Base-by-base conservation (phyloP, 1,140 invertebrate species). In the Xylocopa sonorina region DNA sequence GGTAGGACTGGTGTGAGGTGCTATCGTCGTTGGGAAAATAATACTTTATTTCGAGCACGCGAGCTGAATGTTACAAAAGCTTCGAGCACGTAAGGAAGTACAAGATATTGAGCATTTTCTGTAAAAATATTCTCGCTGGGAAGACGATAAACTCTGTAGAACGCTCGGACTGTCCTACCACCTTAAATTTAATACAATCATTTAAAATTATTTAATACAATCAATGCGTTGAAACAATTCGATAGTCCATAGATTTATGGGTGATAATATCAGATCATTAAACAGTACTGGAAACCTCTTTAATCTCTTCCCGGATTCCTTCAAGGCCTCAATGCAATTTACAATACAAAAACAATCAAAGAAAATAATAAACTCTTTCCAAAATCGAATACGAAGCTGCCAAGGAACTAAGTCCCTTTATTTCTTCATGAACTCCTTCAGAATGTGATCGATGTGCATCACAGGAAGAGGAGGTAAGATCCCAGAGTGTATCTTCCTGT, bases 401-500 rank as follows among this genome's bases (percentile, higher is more conserved):
- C 9, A n/a, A 6, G 41, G 9, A 51, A 53, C 29, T 9, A 16
- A 9, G 10, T 55, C 2, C 10, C 14, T 14, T 74, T 12, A 84
- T 57, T 85, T 76, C 32, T 87, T 88, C 64, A 90, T 85, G 16
- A 91, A 88, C 34, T 91, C 90, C 14, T 87, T 92, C 4, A 93
- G 41, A 32, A 93, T 90, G 24, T 92, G 91, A 78, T 92, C 91
- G 27, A 92, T 92, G 12, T 87, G 86, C 34, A 91, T 90, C 50
- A 90, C 80, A 0, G 91, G 92, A 3, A 93, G 62, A 0, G 92
- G 92, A 0, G 91, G 91, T 73, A 92, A 86, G 1, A 80, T 73
- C 14, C 89, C 89, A 7, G 91, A 90, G 75, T 96, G 95, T 16
- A 94, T 94, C 82, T 95, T 95, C 3, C 95, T 92, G 80, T 96